Evolutionary conservation across 2,888 invertebrate species (phyloP), one percentile per base, ranked within the genome.

Genomic region (Luffia ferchaultella): DNA sequence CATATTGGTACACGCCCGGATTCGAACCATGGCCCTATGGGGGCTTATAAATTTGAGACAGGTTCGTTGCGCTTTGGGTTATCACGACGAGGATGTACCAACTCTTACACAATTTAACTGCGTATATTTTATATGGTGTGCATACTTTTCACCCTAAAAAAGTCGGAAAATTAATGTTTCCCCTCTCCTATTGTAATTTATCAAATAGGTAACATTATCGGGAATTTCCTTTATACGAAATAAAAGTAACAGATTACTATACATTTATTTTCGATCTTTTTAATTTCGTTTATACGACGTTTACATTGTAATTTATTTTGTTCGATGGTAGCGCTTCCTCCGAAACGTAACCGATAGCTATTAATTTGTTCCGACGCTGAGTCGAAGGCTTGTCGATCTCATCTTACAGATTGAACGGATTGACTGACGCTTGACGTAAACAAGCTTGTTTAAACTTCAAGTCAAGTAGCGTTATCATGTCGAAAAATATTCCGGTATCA

Each of bases 291-390:
- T 30, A 30, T 30, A 7, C 30, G 5, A 12, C 30, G 30, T 12
- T 30, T 30, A 3, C 30, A 12, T 30, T 12, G 30, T 30, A 30
- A 30, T 30, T 30, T 30, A 30, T 30, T 30, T 30, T 30, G 12
- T 30, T 30, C 30, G 30, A 30, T 30, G 30, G 3, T 7, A 12
- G 30, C 30, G 30, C 30, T 12, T 12, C 12, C 30, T 12, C 30
- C 30, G 30, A 16, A 42, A 42, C 43, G 43, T 5, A 5, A 16
- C 16, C 16, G 43, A 16, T 76, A 71, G 74, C 80, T 80, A 82
- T 80, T 79, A 82, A 79, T 80, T 78, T 77, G 74, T 76, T 77
- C 77, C 5, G 30, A 3, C 3, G 30, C 30, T 12, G 30, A 30
- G 30, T 30, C 30, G 12, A 30, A 12, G 12, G 30, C 30, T 30